Evolutionary conservation across 1,140 invertebrate genomes (phyloP).

Genomic region (Bicyclus anynana): DNA sequence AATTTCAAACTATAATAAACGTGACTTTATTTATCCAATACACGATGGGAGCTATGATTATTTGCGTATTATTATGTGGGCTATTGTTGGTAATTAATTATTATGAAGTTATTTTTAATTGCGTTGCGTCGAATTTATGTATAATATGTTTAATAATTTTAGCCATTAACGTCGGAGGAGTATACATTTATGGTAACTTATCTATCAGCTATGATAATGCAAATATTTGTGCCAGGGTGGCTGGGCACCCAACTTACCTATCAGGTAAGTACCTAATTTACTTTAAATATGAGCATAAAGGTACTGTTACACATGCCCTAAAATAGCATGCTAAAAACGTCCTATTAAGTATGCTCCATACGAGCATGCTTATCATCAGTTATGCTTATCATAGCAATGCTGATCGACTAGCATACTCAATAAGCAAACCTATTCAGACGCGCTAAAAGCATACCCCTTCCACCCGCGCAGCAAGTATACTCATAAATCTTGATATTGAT

Average conservation of each 20-base stretch:
- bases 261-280: constrained; percentile 25
- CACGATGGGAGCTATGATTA: constrained; percentile 24
- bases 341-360: no score
- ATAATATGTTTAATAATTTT: constrained; percentile 6
- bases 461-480: no score
- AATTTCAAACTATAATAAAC: constrained; percentile 17
- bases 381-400: no score
- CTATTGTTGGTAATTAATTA: constrained; percentile 20
- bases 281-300: no score
- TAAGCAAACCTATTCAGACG: no score
- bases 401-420: no score
- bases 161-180: constrained; percentile 30
- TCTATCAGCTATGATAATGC: constrained; percentile 32
- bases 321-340: no score
- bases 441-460: no score
- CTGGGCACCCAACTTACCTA: constrained; percentile 32
- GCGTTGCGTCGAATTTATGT: not conserved
- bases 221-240: constrained; percentile 40
- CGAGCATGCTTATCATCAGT: no score
- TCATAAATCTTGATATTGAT: no score
- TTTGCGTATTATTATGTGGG: constrained; percentile 28
- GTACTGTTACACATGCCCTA: no score
- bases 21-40: constrained; percentile 26
- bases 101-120: not conserved
- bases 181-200: constrained; percentile 32